Evolutionary conservation across 2,888 invertebrate genomes (phyloP).

Genomic region (Temnothorax unifasciatus): DNA sequence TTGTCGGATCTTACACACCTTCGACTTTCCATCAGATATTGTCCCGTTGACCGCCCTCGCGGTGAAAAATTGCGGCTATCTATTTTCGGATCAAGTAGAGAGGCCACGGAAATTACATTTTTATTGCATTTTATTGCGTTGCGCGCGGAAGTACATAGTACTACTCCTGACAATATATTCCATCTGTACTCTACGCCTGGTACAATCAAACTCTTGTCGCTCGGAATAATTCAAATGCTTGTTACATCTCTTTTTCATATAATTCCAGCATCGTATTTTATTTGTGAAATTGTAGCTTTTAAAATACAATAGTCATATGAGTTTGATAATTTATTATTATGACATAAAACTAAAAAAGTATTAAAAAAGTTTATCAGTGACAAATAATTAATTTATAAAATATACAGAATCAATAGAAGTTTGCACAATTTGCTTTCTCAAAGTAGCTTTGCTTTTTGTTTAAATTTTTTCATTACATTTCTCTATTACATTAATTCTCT

Average conservation of each 20-base stretch:
- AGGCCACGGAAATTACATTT: constrained; percentile 50
- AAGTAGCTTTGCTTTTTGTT: not conserved
- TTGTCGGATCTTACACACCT: constrained; percentile 65
- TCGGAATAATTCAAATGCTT: constrained; percentile 21
- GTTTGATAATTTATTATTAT: not conserved
- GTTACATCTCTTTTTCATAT: not conserved
- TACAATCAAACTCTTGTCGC: constrained; percentile 22
- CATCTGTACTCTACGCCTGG: constrained; percentile 6
- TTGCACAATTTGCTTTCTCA: not conserved
- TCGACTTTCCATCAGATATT: constrained; percentile 65
- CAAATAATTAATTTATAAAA: constrained; percentile 11
- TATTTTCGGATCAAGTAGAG: constrained; percentile 50
- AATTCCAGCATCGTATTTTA: not conserved
- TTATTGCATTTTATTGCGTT: constrained; percentile 55
- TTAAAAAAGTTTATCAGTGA: not conserved
- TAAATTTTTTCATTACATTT: constrained; percentile 1
- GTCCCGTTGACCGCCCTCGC: constrained; percentile 51
- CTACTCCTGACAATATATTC: constrained; percentile 12
- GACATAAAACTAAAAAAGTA: not conserved
- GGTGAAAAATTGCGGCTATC: constrained; percentile 64
- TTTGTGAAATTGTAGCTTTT: not conserved
- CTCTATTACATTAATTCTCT: not conserved
- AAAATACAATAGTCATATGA: not conserved
- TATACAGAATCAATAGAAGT: not conserved
- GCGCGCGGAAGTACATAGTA: not conserved